Percentiles rank a stretch among this genome's conserved stretches.
These are phyloP conservation scores for Carollia perspicillata DNA, from an alignment of 2,113 vertebrate genomes.

Conservation along the genomic window DNA sequence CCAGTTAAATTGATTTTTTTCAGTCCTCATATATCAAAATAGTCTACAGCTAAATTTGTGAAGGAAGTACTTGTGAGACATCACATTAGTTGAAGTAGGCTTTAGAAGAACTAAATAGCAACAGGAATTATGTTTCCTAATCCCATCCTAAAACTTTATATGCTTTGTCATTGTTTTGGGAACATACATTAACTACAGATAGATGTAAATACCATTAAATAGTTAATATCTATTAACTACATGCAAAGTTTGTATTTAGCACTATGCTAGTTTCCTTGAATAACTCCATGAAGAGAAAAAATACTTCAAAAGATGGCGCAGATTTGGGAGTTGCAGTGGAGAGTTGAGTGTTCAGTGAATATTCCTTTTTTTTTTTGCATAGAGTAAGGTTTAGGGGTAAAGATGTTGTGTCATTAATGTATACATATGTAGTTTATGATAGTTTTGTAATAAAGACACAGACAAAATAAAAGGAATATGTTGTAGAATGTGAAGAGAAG, in stretches of 20 bases:
- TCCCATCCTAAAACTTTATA: neutral
- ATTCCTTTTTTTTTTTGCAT: neutral
- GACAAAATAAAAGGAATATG: neutral
- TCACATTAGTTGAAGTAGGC: neutral
- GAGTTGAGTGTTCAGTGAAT: neutral
- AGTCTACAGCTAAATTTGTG: neutral
- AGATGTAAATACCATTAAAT: neutral
- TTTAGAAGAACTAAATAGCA: neutral
- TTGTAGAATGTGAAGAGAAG: neutral
- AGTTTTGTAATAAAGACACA: neutral
- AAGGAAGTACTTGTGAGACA: neutral
- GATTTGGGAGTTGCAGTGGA: neutral
- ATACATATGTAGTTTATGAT: neutral
- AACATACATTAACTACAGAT: neutral
- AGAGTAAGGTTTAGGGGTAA: neutral
- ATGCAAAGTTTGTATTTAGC: neutral
- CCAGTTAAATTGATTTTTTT: neutral
- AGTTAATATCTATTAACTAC: neutral
- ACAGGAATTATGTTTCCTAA: neutral
- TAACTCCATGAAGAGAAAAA: neutral
- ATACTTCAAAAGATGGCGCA: neutral
- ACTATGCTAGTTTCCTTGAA: neutral
- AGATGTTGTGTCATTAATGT: neutral
- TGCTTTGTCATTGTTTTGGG: neutral
- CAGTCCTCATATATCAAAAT: neutral